Evolutionary conservation across 2,888 invertebrate genomes (phyloP), one percentile per base, ranked within the genome.

Genomic region (Cepaea hortensis): DNA sequence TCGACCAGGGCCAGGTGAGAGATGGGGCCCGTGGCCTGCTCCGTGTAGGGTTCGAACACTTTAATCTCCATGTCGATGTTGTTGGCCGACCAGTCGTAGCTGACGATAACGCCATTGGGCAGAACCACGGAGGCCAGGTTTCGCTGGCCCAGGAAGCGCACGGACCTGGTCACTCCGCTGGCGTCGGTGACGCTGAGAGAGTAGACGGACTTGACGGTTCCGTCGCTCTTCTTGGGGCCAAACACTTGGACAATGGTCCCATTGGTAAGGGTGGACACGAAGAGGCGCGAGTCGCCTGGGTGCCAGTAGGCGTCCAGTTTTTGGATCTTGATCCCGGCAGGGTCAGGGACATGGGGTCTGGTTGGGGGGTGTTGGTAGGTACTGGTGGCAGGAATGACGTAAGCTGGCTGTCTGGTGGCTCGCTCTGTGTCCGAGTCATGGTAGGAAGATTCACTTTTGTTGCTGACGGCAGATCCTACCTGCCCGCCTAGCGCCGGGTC

Each of bases 101-200:
- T 88, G 20, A 90, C 88, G n/a, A 87, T 87, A 3, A 89, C 88
- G 50, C 90, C 90, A 48, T 86, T 84, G 5, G 90, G 87, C 9
- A 90, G 82, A 65, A 90, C 85, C 13, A 90, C 88, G 23, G 90
- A 90, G 3, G 89, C 90, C 77, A 90, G 77, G 35, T 86, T 90
- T 62, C 86, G 82, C n/a, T 80, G 75, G 0, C 87, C 88, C 46
- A 85, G 85, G 46, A 90, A 89, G 13, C 89, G 73, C 0, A 90
- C 85, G 9, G 85, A 85, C 23, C 79, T 77, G 3, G 85, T 87
- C 3, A 83, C 77, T 3, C 87, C 88, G 46, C 75, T 79, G 0
- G 81, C 81, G 23, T 87, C 87, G 4, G 86, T 85, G n/a, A 89
- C 61, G 48, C 87, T 88, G 6, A 90, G 85, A 13, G 89, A 88